A percentile compares a stretch with the other conserved stretches of the same genome.
phyloP scores from a whole-genome alignment of 2,888 invertebrate genomes.

The Lithophane leautieri region DNA sequence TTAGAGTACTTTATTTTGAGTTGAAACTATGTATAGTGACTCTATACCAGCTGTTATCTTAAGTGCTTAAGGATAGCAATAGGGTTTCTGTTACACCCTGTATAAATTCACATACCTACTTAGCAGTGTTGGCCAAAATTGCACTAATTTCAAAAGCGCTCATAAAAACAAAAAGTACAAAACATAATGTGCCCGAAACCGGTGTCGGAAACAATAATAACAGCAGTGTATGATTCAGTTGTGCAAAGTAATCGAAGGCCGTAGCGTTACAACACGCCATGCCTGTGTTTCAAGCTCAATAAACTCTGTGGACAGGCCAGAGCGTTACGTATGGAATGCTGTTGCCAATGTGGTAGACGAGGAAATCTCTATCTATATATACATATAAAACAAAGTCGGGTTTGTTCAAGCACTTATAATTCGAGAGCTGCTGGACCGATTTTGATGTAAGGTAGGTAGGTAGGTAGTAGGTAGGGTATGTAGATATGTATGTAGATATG shows the following conservation, averaged over 20 bases:
- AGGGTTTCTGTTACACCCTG: no score
- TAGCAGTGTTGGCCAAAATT: background rate
- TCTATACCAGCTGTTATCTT: no score
- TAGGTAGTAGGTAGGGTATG: no score
- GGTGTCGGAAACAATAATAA: conserved; percentile 52
- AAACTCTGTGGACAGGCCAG: conserved; percentile 45
- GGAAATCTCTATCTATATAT: no score
- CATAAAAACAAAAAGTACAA: conserved; percentile 48
- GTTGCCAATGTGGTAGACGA: conserved; percentile 12
- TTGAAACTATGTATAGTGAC: no score
- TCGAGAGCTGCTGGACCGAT: no score
- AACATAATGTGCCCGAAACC: conserved; percentile 27
- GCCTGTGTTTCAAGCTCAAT: conserved; percentile 57
- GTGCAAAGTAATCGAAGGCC: conserved; percentile 67
- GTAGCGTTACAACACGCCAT: conserved; percentile 50
- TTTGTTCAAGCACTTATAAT: no score
- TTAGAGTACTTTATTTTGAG: no score
- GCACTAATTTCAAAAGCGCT: conserved; percentile 14
- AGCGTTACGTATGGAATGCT: conserved; percentile 24
- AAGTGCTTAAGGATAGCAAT: no score
- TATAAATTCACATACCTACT: background rate
- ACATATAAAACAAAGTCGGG: no score
- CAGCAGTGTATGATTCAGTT: conserved; percentile 63
- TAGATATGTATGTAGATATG: no score
- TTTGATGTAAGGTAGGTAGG: no score